phyloP scores from a whole-genome alignment of 2,888 invertebrate genomes.

The Macropis europaea region DNA sequence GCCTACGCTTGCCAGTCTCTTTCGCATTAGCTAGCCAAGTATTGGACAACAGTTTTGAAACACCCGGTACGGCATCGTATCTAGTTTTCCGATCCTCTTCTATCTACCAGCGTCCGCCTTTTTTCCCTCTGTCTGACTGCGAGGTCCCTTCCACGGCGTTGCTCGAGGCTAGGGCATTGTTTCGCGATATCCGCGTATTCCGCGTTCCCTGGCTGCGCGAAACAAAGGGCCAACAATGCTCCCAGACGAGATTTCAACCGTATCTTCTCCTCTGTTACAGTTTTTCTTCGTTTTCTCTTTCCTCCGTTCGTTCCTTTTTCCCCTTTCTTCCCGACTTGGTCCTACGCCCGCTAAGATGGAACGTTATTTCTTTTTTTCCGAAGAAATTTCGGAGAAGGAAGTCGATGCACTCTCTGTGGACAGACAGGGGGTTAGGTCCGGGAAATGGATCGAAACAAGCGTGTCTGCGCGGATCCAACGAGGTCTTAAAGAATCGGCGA shows the following conservation, averaged over 20 bases:
- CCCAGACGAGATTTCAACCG: slow-evolving; percentile 56
- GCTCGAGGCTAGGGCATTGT: slow-evolving; percentile 71
- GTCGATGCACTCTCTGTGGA: slow-evolving; percentile 27
- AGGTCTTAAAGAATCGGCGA: slow-evolving; percentile 36
- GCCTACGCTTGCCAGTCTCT: too few species aligned
- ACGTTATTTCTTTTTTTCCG: too few species aligned
- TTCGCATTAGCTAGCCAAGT: too few species aligned
- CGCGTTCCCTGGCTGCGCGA: slow-evolving; percentile 57
- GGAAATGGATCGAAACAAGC: slow-evolving; percentile 26
- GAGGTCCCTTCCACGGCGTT: slow-evolving; percentile 56
- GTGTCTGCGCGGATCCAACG: slow-evolving; percentile 38
- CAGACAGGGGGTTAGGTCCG: background rate
- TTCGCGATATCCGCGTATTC: slow-evolving; percentile 66
- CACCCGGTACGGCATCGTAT: too few species aligned
- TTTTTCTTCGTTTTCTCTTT: slow-evolving; percentile 2
- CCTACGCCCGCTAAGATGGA: slow-evolving; percentile 4
- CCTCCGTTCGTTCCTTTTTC: background rate
- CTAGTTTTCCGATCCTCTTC: too few species aligned
- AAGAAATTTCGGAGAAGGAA: background rate
- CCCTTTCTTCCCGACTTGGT: background rate
- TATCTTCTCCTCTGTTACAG: slow-evolving; percentile 46
- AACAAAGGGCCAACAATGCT: slow-evolving; percentile 60
- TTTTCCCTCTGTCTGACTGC: slow-evolving; percentile 28
- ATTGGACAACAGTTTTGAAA: too few species aligned
- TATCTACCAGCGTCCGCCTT: slow-evolving; percentile 18